These are phyloP conservation scores for Mastacembelus armatus DNA, from an alignment of 2,797 vertebrate species.

Conservation along the genomic window DNA sequence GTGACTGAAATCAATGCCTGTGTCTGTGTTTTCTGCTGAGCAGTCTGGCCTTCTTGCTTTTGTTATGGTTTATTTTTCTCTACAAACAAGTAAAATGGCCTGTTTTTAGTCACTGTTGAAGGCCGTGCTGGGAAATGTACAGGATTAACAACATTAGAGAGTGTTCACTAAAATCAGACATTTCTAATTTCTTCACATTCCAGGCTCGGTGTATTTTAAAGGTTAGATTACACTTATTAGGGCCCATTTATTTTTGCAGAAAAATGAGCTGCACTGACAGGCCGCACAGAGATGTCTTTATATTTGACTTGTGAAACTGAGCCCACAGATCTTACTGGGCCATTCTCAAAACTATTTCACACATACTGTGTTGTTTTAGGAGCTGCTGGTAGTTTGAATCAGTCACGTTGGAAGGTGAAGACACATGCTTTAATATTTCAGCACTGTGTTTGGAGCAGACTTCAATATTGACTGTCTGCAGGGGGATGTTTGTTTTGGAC, in stretches of 20 bases:
- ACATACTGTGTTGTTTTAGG: slow-evolving; percentile 33
- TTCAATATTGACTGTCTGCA: slow-evolving; percentile 61
- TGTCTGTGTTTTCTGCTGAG: neutral
- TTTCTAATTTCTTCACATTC: neutral
- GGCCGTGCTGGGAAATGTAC: neutral
- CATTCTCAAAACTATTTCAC: slow-evolving; percentile 10
- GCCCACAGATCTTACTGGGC: neutral
- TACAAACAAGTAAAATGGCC: no score
- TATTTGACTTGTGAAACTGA: slow-evolving; percentile 16
- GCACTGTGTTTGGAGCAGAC: slow-evolving; percentile 24
- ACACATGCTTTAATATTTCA: slow-evolving; percentile 33
- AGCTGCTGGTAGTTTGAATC: slow-evolving; percentile 38
- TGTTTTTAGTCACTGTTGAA: neutral
- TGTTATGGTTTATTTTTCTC: no score
- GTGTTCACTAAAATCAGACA: neutral
- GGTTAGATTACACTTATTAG: neutral
- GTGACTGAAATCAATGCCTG: slow-evolving; percentile 34
- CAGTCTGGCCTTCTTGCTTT: neutral
- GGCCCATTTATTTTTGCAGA: no score
- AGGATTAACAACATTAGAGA: no score
- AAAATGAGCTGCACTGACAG: neutral
- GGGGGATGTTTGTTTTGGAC: slow-evolving; percentile 61
- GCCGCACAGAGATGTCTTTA: slow-evolving; percentile 9
- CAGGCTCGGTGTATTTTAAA: neutral
- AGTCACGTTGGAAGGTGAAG: neutral